These are phyloP conservation scores for Machaerirhynchus nigripectus DNA, from an alignment of 2,113 vertebrate genomes.

Conservation along the genomic window DNA sequence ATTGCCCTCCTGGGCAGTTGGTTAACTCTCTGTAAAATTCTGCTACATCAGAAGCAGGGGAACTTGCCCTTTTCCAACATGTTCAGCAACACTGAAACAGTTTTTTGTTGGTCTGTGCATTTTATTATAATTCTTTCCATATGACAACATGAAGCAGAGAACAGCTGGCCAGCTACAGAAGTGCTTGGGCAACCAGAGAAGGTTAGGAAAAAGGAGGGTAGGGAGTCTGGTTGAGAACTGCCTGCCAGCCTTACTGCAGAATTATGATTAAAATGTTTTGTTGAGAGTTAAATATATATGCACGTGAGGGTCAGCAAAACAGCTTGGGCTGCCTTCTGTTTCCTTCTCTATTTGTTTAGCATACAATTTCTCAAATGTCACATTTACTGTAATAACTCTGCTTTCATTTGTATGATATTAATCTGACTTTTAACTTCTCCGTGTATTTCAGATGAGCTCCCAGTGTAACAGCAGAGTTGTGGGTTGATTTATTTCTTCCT, in stretches of 20 bases:
- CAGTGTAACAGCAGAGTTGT: background rate
- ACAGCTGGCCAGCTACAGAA: constrained; percentile 21
- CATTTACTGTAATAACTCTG: background rate
- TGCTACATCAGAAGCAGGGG: background rate
- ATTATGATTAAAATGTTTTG: constrained; percentile 60
- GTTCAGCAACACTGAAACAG: background rate
- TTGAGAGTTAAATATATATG: background rate
- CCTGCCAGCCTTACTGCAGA: constrained; percentile 18
- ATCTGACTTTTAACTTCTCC: background rate
- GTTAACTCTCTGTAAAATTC: background rate
- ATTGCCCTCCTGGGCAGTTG: background rate
- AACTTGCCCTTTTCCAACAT: background rate
- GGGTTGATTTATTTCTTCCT: background rate
- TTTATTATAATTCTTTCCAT: background rate
- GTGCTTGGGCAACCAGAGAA: background rate
- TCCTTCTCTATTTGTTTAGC: constrained; percentile 20
- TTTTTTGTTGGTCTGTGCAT: background rate
- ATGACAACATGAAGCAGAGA: background rate
- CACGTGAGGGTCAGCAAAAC: constrained; percentile 12
- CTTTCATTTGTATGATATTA: background rate
- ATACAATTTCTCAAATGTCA: background rate
- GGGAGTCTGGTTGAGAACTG: background rate
- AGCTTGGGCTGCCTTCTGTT: constrained; percentile 64
- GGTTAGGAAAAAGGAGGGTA: background rate
- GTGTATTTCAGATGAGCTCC: background rate